phyloP scores from a whole-genome alignment of 2,113 vertebrate species.

The Eurypyga helias region DNA sequence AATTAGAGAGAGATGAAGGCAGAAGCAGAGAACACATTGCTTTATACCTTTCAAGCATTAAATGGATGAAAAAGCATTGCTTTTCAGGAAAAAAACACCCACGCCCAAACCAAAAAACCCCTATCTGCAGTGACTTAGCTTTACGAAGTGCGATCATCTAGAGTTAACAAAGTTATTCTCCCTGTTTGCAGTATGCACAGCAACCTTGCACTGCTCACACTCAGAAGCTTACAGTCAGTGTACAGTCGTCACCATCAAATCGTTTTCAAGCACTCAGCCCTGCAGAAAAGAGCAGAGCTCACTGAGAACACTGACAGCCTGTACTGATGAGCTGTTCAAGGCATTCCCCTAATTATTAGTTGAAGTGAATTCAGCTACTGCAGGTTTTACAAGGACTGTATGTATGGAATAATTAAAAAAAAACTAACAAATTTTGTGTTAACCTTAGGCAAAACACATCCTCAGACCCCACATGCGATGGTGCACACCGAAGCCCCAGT shows the following conservation, averaged over 20 bases:
- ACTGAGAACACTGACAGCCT: accelerated
- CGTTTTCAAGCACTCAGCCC: neutral
- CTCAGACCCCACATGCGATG: neutral
- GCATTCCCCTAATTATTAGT: neutral
- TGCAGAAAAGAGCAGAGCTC: neutral
- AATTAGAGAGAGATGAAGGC: neutral
- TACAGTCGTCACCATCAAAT: neutral
- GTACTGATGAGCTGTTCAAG: neutral
- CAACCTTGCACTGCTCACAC: neutral
- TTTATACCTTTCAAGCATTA: neutral
- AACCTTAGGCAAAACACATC: neutral
- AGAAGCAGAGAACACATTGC: neutral
- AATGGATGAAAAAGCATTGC: neutral
- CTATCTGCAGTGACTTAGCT: neutral
- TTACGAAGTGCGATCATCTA: neutral
- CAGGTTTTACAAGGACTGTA: neutral
- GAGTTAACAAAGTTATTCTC: neutral
- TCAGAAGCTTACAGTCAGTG: neutral
- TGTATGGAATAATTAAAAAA: neutral
- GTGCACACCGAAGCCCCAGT: accelerated
- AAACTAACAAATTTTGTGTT: neutral
- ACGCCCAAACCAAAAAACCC: too few species aligned
- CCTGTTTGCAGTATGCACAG: neutral
- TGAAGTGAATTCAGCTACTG: neutral
- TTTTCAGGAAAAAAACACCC: neutral